phyloP scores from a whole-genome alignment of 2,113 vertebrate species.

The Miniopterus natalensis region DNA sequence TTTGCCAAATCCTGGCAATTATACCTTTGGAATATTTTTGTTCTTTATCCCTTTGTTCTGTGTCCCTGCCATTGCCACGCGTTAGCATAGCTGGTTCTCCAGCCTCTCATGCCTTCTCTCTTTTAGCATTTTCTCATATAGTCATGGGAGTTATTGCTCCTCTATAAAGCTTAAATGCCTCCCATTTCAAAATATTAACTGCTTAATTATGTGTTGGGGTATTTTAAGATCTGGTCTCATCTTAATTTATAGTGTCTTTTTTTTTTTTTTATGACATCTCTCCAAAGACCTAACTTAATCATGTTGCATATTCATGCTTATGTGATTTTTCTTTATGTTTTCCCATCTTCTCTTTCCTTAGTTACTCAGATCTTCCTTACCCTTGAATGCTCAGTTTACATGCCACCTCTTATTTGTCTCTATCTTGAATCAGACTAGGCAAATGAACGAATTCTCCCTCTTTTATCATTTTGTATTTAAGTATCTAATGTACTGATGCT shows the following conservation, averaged over 20 bases:
- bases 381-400: background rate
- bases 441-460: background rate
- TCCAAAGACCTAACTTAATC: background rate
- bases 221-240: background rate
- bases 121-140: background rate
- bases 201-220: background rate
- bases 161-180: slow-evolving; percentile 40
- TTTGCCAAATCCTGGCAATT: background rate
- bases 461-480: background rate
- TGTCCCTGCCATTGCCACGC: background rate
- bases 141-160: background rate
- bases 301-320: background rate
- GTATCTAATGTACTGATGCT: background rate
- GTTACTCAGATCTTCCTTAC: background rate
- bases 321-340: background rate
- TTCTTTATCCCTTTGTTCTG: background rate
- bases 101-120: background rate
- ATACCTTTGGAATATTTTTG: background rate
- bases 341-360: background rate
- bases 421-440: background rate
- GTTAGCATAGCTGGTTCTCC: background rate
- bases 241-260: slow-evolving; percentile 10
- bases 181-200: background rate
- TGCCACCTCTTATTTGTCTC: background rate
- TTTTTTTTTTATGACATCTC: background rate